Conservation (phyloP, 2,888 invertebrate species). For the Trichogramma evanescens region DNA sequence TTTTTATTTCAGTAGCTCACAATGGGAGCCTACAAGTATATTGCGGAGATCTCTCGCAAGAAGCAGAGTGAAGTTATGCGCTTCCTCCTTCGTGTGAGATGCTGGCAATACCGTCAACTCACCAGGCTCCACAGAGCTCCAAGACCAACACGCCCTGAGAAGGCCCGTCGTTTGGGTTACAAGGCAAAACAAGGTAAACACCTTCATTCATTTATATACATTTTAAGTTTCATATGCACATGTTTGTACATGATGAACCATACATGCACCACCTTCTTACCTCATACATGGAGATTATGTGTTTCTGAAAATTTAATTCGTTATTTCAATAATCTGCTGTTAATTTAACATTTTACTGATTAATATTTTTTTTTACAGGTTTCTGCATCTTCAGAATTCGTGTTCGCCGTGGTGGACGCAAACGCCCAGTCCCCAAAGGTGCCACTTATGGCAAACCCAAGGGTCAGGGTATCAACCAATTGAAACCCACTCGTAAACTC, state of each 20-base stretch:
- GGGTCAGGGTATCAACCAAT: slow-evolving; percentile 96
- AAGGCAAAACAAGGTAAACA: slow-evolving; percentile 89
- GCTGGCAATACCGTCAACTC: slow-evolving; percentile 98
- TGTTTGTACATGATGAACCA: slow-evolving; percentile 37
- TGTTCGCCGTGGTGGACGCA: slow-evolving; percentile 96
- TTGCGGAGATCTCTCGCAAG: slow-evolving; percentile 98
- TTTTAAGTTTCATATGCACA: neutral
- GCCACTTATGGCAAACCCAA: slow-evolving; percentile 98
- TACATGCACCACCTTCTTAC: slow-evolving; percentile 47
- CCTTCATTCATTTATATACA: neutral
- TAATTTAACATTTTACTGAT: no score
- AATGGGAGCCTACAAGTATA: slow-evolving; percentile 99
- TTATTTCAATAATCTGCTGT: no score
- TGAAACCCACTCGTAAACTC: slow-evolving; percentile 90
- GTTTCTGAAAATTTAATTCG: slow-evolving; percentile 22
- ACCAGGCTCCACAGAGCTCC: slow-evolving; percentile 92
- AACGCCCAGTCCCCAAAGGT: slow-evolving; percentile 97
- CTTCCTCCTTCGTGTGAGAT: slow-evolving; percentile 89
- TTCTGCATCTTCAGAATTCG: slow-evolving; percentile 95
- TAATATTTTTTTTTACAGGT: slow-evolving; percentile 51
- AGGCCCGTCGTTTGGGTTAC: slow-evolving; percentile 94
- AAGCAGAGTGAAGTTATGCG: slow-evolving; percentile 99
- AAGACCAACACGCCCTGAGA: slow-evolving; percentile 94
- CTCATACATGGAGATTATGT: slow-evolving; percentile 33
- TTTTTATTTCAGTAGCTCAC: no score